These are phyloP conservation scores for Drosophila robusta DNA, from an alignment of 2,888 invertebrate species.

Conservation along the genomic window DNA sequence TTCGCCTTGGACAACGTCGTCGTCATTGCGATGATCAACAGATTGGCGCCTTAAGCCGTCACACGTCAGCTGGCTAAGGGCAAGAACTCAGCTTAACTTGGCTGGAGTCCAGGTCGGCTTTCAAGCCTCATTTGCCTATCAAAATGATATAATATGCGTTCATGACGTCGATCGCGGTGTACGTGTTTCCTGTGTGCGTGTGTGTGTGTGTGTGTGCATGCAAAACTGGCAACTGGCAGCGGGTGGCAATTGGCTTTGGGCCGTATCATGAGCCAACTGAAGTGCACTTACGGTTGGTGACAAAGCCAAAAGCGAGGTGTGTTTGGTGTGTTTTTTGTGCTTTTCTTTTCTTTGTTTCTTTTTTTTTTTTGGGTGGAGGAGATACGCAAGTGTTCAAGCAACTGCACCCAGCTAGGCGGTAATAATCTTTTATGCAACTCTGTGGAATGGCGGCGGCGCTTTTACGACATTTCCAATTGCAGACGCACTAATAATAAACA, in stretches of 20 bases:
- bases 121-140: slow-evolving; percentile 79
- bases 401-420: slow-evolving; percentile 59
- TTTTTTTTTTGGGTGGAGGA: slow-evolving; percentile 6
- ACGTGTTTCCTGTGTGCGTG: slow-evolving; percentile 72
- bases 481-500: slow-evolving; percentile 59
- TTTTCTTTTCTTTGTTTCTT: neutral
- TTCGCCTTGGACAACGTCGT: slow-evolving; percentile 52
- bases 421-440: slow-evolving; percentile 49
- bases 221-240: slow-evolving; percentile 23
- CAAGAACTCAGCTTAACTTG: slow-evolving; percentile 32
- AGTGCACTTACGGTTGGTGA: slow-evolving; percentile 59
- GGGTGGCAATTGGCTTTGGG: slow-evolving; percentile 33
- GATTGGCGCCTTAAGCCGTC: slow-evolving; percentile 69
- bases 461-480: slow-evolving; percentile 69
- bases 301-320: slow-evolving; percentile 48
- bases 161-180: slow-evolving; percentile 61
- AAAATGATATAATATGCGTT: slow-evolving; percentile 75
- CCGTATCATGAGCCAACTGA: slow-evolving; percentile 56
- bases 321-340: slow-evolving; percentile 16
- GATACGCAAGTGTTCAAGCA: slow-evolving; percentile 32
- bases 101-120: slow-evolving; percentile 54
- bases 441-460: slow-evolving; percentile 32
- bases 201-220: slow-evolving; percentile 26
- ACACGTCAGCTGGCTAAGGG: slow-evolving; percentile 47
- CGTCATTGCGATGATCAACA: slow-evolving; percentile 56